phyloP scores from a whole-genome alignment of 23 tunicate genomes.

The Ciona savignyi region DNA sequence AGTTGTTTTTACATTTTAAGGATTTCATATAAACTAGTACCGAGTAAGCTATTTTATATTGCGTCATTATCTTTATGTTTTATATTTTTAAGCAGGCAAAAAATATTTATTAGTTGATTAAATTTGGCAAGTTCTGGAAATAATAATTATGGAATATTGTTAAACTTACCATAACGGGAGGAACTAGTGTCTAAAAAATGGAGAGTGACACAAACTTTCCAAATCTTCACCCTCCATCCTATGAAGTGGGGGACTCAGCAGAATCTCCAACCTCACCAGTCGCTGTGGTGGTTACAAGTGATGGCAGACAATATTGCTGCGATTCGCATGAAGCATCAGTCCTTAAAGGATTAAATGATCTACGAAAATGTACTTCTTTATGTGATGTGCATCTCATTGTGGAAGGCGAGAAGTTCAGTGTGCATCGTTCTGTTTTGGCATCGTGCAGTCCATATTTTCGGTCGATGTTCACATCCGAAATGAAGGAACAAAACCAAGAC shows the following conservation, averaged over 20 bases:
- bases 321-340: constrained; percentile 35
- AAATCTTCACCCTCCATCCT: constrained; percentile 25
- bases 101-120: too few relatives aligned
- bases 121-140: too few relatives aligned
- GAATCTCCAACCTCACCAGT: not conserved
- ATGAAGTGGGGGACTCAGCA: not conserved
- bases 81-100: too few relatives aligned
- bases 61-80: too few relatives aligned
- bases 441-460: constrained; percentile 95
- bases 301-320: constrained; percentile 29
- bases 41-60: too few relatives aligned
- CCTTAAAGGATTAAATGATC: constrained; percentile 60
- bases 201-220: constrained; percentile 29
- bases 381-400: constrained; percentile 89
- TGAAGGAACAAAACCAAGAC: constrained; percentile 84
- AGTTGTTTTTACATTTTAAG: too few relatives aligned
- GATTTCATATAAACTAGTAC: too few relatives aligned
- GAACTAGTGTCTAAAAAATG: too few relatives aligned
- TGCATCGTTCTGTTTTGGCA: constrained; percentile 80
- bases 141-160: too few relatives aligned
- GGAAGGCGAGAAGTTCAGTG: constrained; percentile 64
- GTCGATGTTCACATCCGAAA: constrained; percentile 94
- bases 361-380: constrained; percentile 40
- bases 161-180: too few relatives aligned
- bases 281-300: constrained; percentile 6